Percentiles rank a stretch among this genome's conserved stretches.
phyloP scores from a whole-genome alignment of 1,140 invertebrate genomes.

The Lithobius niger region DNA sequence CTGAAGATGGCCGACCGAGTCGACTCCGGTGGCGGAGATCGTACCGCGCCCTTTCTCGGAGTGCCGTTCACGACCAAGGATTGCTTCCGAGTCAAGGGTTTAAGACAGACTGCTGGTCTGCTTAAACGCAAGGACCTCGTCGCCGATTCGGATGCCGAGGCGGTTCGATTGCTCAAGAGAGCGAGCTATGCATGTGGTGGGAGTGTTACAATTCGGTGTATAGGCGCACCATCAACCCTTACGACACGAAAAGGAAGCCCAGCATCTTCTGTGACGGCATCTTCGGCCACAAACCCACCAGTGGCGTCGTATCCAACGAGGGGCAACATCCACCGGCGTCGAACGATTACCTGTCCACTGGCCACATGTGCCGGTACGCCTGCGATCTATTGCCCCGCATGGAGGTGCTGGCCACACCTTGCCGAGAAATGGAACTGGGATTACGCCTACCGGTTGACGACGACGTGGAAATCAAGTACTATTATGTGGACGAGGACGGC shows the following conservation, averaged over 20 bases:
- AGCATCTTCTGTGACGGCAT: conserved; percentile 88
- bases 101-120: conserved; percentile 48
- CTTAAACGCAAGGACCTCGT: conserved; percentile 28
- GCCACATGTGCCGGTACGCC: conserved; percentile 80
- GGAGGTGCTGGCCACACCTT: conserved; percentile 52
- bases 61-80: conserved; percentile 78
- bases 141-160: conserved; percentile 48
- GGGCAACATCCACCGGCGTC: conserved; percentile 66
- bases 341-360: conserved; percentile 55
- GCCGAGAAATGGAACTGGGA: no score
- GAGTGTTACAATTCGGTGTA: conserved; percentile 81
- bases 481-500: no score
- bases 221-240: conserved; percentile 73
- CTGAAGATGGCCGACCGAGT: conserved; percentile 53
- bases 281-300: conserved; percentile 87
- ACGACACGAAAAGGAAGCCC: conserved; percentile 68
- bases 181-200: conserved; percentile 71
- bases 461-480: no score
- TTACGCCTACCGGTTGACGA: no score
- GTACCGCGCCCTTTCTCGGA: conserved; percentile 62
- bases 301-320: conserved; percentile 54
- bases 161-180: conserved; percentile 41
- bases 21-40: conserved; percentile 49
- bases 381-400: conserved; percentile 66
- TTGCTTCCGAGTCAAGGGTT: conserved; percentile 47